phyloP scores from a whole-genome alignment of 2,797 vertebrate species.

The Selene dorsalis region DNA sequence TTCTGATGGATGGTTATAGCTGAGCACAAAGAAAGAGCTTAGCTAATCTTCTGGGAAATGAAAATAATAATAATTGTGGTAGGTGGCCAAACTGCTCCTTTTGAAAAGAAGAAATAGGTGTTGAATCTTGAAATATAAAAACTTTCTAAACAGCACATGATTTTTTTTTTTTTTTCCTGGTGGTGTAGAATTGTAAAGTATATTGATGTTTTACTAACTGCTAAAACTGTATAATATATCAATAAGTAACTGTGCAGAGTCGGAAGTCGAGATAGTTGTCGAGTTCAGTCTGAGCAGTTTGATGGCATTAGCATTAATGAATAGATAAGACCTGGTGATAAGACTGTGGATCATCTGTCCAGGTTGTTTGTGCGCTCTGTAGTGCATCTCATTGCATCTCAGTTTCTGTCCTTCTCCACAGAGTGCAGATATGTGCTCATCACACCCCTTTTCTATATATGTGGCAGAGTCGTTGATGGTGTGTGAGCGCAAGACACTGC shows the following conservation, averaged over 20 bases:
- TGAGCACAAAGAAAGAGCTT: no score
- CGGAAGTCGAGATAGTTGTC: neutral
- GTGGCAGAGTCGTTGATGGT: slow-evolving; percentile 86
- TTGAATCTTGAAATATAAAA: no score
- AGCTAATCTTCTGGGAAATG: no score
- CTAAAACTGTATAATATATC: neutral
- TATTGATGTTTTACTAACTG: neutral
- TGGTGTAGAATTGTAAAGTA: neutral
- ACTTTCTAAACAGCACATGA: neutral
- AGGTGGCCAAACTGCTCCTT: no score
- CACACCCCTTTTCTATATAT: slow-evolving; percentile 85
- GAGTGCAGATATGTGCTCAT: slow-evolving; percentile 86
- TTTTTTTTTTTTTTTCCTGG: neutral
- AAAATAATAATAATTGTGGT: no score
- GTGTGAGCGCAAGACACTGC: slow-evolving; percentile 33
- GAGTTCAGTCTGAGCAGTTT: neutral
- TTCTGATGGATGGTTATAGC: no score
- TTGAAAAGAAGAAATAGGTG: no score
- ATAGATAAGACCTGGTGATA: neutral
- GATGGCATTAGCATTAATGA: neutral
- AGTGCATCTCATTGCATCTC: neutral
- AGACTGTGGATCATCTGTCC: neutral
- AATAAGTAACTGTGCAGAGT: neutral
- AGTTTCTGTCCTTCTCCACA: slow-evolving; percentile 57
- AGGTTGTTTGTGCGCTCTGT: neutral